These are phyloP conservation scores for Calameuta pallipes DNA, from an alignment of 2,888 invertebrate genomes.

Conservation along the genomic window DNA sequence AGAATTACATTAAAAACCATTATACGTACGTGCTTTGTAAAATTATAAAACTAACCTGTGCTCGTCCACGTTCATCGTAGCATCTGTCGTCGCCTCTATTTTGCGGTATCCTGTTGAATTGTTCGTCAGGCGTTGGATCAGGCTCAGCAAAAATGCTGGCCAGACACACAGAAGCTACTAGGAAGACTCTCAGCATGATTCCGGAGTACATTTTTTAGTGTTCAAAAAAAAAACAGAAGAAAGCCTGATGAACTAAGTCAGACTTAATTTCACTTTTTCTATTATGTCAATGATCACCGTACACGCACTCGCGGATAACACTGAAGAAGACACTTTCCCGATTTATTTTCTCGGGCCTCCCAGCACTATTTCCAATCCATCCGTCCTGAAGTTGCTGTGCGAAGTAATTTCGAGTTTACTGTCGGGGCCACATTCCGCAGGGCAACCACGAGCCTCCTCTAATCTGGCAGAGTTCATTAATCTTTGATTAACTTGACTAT, in stretches of 20 bases:
- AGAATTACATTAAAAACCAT: not conserved
- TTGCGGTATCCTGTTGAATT: slow-evolving; percentile 44
- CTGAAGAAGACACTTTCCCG: not conserved
- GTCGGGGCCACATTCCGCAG: slow-evolving; percentile 37
- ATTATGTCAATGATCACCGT: not conserved
- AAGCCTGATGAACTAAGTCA: not conserved
- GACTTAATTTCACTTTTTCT: not conserved
- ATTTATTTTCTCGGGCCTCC: slow-evolving; percentile 23
- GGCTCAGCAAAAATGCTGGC: slow-evolving; percentile 48
- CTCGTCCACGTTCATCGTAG: slow-evolving; percentile 54
- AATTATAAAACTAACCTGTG: slow-evolving; percentile 50
- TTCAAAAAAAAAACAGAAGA: not conserved
- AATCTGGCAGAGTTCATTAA: slow-evolving; percentile 19
- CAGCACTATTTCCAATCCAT: slow-evolving; percentile 24
- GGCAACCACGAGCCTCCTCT: slow-evolving; percentile 10
- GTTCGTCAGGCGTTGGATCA: slow-evolving; percentile 50
- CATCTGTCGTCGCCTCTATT: slow-evolving; percentile 59
- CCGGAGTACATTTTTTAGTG: slow-evolving; percentile 13
- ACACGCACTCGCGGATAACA: not conserved
- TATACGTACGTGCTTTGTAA: not conserved
- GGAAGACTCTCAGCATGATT: slow-evolving; percentile 22
- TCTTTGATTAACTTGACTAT: not conserved
- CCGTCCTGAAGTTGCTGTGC: slow-evolving; percentile 12
- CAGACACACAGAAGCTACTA: slow-evolving; percentile 31
- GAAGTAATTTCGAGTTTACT: slow-evolving; percentile 34